Percentiles rank a stretch among this genome's conserved stretches.
Conservation (phyloP, 1,140 invertebrate genomes). For the Zaprionus ornatus region DNA sequence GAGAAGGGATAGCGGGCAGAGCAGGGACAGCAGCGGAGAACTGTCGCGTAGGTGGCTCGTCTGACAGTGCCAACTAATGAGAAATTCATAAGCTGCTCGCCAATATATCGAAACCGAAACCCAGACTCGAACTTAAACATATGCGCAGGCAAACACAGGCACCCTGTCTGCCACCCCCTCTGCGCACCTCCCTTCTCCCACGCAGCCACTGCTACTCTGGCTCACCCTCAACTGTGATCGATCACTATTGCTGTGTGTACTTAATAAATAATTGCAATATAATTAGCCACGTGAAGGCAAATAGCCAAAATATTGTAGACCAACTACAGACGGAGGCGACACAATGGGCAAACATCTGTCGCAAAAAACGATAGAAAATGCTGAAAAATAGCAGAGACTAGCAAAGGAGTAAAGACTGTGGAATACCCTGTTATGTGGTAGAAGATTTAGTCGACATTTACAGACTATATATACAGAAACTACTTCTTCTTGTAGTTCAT, state of each 20-base stretch:
- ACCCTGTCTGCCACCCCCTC: too few species aligned
- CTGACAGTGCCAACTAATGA: constrained; percentile 62
- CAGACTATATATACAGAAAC: background rate
- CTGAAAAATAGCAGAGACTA: constrained; percentile 13
- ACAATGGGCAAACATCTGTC: constrained; percentile 70
- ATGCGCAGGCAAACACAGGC: constrained; percentile 21
- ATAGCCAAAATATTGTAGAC: constrained; percentile 62
- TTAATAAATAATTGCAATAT: constrained; percentile 82
- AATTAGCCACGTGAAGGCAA: constrained; percentile 70
- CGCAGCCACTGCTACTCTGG: background rate
- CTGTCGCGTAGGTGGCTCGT: constrained; percentile 46
- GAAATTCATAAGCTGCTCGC: constrained; percentile 76
- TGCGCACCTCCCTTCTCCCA: background rate
- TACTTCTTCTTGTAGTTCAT: background rate
- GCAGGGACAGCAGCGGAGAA: constrained; percentile 1
- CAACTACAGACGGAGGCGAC: constrained; percentile 30
- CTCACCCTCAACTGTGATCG: constrained; percentile 51
- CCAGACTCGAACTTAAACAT: constrained; percentile 35
- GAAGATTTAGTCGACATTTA: background rate
- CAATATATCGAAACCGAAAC: constrained; percentile 16
- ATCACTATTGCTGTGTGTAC: constrained; percentile 73
- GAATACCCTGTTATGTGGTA: background rate
- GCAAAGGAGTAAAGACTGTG: background rate
- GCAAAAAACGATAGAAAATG: constrained; percentile 55
- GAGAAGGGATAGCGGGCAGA: background rate